Percentiles rank a stretch among this genome's conserved stretches.
phyloP scores from a whole-genome alignment of 2,113 vertebrate genomes.

The Agapornis roseicollis region DNA sequence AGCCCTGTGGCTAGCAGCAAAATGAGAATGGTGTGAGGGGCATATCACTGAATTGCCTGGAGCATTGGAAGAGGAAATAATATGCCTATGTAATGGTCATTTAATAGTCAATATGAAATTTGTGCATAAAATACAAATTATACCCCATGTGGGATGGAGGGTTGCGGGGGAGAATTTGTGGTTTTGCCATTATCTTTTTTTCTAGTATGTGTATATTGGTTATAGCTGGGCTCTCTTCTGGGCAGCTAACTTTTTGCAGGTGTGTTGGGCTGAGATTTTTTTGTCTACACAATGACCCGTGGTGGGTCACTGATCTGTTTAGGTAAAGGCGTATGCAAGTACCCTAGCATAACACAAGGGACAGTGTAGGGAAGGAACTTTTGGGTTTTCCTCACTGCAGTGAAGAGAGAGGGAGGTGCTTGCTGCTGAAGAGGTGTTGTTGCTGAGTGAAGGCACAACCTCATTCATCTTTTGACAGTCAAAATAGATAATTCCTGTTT shows the following conservation, averaged over 20 bases:
- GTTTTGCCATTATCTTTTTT: neutral
- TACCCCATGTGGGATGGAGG: rapidly evolving
- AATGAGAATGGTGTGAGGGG: neutral
- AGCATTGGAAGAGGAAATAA: neutral
- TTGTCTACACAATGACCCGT: rapidly evolving
- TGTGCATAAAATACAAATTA: neutral
- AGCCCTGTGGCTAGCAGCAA: neutral
- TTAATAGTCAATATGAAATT: neutral
- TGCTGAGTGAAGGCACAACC: neutral
- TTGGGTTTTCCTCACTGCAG: neutral
- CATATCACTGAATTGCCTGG: rapidly evolving
- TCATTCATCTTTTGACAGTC: neutral
- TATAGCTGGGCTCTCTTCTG: neutral
- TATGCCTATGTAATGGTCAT: neutral
- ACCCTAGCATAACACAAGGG: neutral
- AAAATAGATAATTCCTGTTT: neutral
- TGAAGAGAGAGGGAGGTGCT: neutral
- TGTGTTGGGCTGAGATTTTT: neutral
- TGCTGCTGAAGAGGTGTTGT: neutral
- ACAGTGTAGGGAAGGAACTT: neutral
- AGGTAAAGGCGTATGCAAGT: neutral
- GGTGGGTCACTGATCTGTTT: neutral
- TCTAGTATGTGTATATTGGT: neutral
- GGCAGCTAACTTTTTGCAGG: neutral
- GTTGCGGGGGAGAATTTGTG: neutral